Conservation (phyloP, 2,113 vertebrate genomes). For the Lamprotornis superbus region DNA sequence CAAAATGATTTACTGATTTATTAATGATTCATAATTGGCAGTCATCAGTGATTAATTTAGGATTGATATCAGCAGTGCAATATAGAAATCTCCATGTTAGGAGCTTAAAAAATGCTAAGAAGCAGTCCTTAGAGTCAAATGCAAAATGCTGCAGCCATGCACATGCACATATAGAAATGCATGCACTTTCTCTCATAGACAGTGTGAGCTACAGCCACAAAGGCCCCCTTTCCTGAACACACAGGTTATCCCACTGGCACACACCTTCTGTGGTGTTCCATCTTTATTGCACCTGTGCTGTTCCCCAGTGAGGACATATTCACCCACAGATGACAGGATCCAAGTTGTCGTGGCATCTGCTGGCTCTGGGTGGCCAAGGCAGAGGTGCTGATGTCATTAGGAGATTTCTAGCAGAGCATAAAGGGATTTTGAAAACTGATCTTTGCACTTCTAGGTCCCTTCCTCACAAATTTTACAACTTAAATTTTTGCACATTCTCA, state of each 20-base stretch:
- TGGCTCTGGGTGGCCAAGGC: neutral
- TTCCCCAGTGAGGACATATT: rapidly evolving
- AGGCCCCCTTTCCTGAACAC: rapidly evolving
- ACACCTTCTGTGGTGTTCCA: neutral
- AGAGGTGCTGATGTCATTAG: neutral
- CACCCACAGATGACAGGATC: neutral
- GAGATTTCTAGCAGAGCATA: neutral
- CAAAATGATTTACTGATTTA: neutral
- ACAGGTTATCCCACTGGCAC: neutral
- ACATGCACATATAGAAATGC: neutral
- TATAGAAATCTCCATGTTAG: neutral
- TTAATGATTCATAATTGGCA: neutral
- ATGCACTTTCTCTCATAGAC: neutral
- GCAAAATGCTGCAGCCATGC: neutral
- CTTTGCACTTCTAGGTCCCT: neutral
- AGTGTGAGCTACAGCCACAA: neutral
- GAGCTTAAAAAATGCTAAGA: neutral
- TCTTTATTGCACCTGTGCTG: neutral
- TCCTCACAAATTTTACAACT: neutral
- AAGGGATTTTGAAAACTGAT: neutral
- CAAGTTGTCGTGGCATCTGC: rapidly evolving
- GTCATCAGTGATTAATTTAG: neutral
- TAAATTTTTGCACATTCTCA: neutral
- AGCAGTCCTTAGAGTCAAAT: rapidly evolving
- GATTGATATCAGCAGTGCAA: neutral